Evolutionary conservation across 1,140 invertebrate genomes (phyloP), one percentile per base, ranked within the genome.

Genomic region (Heliconius nattereri): DNA sequence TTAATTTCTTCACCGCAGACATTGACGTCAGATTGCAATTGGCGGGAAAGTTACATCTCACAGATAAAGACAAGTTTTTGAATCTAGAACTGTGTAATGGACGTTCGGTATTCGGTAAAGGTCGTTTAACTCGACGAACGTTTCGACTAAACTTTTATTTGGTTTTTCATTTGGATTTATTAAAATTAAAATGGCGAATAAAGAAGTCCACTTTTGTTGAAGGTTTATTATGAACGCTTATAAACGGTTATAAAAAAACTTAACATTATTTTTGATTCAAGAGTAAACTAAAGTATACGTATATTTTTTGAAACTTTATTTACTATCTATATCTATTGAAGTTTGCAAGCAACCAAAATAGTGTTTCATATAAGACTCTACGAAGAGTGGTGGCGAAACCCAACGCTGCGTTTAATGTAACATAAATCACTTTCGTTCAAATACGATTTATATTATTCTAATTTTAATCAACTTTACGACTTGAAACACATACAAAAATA

Each of bases 1-100:
- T 90, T 91, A 90, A 91, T 91, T 90, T 87, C 88, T 90, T 88
- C 85, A 85, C 85, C 87, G 81, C 90, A 91, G 88, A 89, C 86
- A 90, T 90, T 91, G 90, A 91, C 86, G 85, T 86, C 86, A 85
- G 85, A 91, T 89, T 88, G 89, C 87, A 86, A 91, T 89, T 90
- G 86, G 91, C 86, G 87, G 86, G 89, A 89, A 90, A 90, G 86
- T 92, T 90, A 90, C 88, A 86, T 86, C 84, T 83, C 85, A 89
- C 86, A 89, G 89, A 90, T 91, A 89, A 89, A 88, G 84, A 83
- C 84, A 92, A 90, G 85, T 89, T 91, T 91, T 87, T 84, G 88
- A 87, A 87, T 85, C 83, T 87, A 86, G 84, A 89, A 87, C 82
- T 83, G 76, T 85, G 82, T 88, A 88, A 87, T 90, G 80, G 85